phyloP scores from a whole-genome alignment of 2,797 vertebrate species.

The Diplodus sargus region DNA sequence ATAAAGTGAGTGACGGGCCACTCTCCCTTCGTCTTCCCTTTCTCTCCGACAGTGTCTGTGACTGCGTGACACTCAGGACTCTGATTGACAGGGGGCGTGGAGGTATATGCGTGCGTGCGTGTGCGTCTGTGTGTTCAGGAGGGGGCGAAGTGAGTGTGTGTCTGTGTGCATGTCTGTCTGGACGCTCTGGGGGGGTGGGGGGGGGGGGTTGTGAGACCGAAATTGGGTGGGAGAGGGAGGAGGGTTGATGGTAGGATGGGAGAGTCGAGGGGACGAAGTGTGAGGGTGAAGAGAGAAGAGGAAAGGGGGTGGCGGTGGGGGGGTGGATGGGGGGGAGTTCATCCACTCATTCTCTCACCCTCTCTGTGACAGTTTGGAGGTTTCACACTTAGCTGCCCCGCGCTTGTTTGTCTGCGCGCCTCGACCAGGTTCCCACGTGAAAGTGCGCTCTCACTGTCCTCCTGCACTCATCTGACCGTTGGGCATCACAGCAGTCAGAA shows the following conservation, averaged over 20 bases:
- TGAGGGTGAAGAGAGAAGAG: conserved; percentile 46
- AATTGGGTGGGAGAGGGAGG: conserved; percentile 57
- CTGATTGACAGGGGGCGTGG: conserved; percentile 80
- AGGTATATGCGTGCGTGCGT: conserved; percentile 43
- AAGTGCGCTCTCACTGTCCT: conserved; percentile 78
- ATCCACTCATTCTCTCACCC: conserved; percentile 65
- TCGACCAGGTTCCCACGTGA: conserved; percentile 85
- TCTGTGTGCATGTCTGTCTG: conserved; percentile 78
- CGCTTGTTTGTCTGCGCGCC: conserved; percentile 79
- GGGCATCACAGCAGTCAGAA: conserved; percentile 68
- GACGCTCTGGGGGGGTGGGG: conserved; percentile 49
- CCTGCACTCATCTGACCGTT: conserved; percentile 76
- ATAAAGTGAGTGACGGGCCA: conserved; percentile 76
- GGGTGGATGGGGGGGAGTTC: conserved; percentile 32
- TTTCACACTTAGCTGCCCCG: conserved; percentile 84
- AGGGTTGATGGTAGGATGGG: conserved; percentile 54
- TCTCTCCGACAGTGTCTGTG: conserved; percentile 62
- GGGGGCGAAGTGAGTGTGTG: conserved; percentile 47
- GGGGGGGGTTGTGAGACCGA: conserved; percentile 59
- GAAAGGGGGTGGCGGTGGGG: not conserved
- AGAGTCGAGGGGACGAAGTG: conserved; percentile 64
- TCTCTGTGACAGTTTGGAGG: conserved; percentile 84
- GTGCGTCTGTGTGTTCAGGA: conserved; percentile 51
- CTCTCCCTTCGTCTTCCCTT: conserved; percentile 64
- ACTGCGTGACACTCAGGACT: conserved; percentile 66